Percentiles rank a stretch among this genome's conserved stretches.
Evolutionary conservation across 2,113 vertebrate species (phyloP).

Genomic region (Nipponia nippon): DNA sequence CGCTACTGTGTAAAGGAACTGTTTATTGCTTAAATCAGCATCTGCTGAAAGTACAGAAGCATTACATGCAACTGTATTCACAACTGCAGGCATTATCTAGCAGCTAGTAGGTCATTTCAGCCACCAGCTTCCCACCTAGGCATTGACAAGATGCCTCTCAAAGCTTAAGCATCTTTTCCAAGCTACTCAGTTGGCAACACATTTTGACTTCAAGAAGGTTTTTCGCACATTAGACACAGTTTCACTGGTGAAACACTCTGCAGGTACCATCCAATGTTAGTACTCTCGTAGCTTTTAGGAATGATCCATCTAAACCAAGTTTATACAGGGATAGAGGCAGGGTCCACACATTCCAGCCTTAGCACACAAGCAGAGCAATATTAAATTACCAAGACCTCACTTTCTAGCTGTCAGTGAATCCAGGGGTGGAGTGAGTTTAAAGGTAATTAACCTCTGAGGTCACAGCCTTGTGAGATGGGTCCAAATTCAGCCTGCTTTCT

Average conservation of each 20-base stretch:
- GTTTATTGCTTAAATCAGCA: background rate
- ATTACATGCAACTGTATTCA: background rate
- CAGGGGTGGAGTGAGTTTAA: background rate
- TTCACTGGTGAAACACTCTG: background rate
- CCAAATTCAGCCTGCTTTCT: background rate
- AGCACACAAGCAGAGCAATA: background rate
- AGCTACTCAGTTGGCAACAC: background rate
- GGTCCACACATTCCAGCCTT: background rate
- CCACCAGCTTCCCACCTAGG: background rate
- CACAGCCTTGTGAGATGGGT: background rate
- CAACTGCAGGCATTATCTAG: background rate
- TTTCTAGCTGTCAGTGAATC: background rate
- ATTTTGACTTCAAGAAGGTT: background rate
- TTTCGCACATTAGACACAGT: background rate
- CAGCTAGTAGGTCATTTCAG: background rate
- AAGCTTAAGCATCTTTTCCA: background rate
- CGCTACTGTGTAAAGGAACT: background rate
- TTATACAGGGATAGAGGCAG: background rate
- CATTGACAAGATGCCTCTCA: background rate
- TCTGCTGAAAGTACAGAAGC: background rate
- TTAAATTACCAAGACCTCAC: background rate
- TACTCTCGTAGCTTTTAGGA: background rate
- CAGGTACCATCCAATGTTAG: background rate
- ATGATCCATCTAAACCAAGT: background rate
- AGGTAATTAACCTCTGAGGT: constrained; percentile 17